Base-by-base conservation (phyloP, 2,797 vertebrate genomes). In the Chelon labrosus region DNA sequence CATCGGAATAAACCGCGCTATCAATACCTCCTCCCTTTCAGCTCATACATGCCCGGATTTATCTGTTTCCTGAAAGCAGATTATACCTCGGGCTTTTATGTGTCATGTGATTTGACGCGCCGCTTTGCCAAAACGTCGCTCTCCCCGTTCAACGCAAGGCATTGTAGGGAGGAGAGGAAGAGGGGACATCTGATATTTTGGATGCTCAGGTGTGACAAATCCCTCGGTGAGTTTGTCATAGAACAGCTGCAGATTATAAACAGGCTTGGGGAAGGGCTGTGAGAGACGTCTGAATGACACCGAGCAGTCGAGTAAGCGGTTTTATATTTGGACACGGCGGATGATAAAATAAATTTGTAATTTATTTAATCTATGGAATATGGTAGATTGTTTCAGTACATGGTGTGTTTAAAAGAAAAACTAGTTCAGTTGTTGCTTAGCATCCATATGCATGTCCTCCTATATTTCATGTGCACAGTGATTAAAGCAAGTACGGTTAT, bases 201-300 rank as follows among this genome's bases (percentile, higher is more conserved):
- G 65, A 82, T 46, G 65, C 79, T 85, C 80, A 87, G 73, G 79
- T 86, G 82, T 80, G 83, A 88, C 80, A 80, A 70, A 87, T 84
- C 76, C 78, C 69, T 63, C 56, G 19, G 62, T 71, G 55, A 71
- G 74, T 81, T 61, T 65, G 47, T 68, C 60, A 69, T 67, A 37
- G 81, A 86, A 73, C 68, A 75, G 70, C 78, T 73, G 72, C 77
- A 77, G 62, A 82, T 72, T 77, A 56, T 41, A 59, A 84, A 80
- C 68, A 67, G 59, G 66, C 60, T 46, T 31, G n/a, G 55, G 42
- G 53, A 42, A 14, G 3, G 31, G 31, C 6, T 27, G 54, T 60
- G 55, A 42, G 82, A 80, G 58, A 59, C 54, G 64, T 62, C 77
- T 46, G 65, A 70, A 47, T 42, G 74, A 66, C 50, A 63, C 57